A percentile compares a stretch with the other conserved stretches of the same genome.
phyloP scores from a whole-genome alignment of 2,113 vertebrate genomes.

The Actenoides lindsayi region DNA sequence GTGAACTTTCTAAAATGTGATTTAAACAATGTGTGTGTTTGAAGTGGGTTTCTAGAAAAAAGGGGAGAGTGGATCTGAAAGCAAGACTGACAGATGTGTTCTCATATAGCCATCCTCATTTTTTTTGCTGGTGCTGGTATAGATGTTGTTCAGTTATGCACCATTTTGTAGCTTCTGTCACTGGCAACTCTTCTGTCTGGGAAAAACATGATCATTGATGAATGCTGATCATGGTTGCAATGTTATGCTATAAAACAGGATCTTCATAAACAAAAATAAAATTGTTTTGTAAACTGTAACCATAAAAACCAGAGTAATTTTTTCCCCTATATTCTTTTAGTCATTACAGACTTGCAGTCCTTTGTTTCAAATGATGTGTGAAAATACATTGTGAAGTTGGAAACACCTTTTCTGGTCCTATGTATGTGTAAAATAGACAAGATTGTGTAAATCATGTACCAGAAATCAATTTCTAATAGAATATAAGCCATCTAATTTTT shows the following conservation, averaged over 20 bases:
- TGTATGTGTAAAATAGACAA: neutral
- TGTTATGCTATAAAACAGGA: neutral
- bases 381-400: neutral
- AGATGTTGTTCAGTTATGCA: neutral
- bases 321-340: neutral
- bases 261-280: neutral
- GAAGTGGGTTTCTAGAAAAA: neutral
- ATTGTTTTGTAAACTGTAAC: neutral
- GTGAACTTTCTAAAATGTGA: neutral
- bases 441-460: neutral
- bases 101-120: neutral
- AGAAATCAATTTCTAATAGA: neutral
- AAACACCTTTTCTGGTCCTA: neutral
- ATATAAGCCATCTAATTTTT: neutral
- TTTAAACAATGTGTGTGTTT: neutral
- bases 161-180: neutral
- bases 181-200: neutral
- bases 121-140: neutral
- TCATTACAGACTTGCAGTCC: neutral
- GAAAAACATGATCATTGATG: neutral
- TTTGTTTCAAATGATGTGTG: neutral
- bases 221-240: neutral
- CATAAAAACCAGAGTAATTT: fast-evolving
- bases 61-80: neutral
- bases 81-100: neutral